Evolutionary conservation across 2,113 vertebrate genomes (phyloP), one percentile per base, ranked within the genome.

Genomic region (Etheostoma spectabile): DNA sequence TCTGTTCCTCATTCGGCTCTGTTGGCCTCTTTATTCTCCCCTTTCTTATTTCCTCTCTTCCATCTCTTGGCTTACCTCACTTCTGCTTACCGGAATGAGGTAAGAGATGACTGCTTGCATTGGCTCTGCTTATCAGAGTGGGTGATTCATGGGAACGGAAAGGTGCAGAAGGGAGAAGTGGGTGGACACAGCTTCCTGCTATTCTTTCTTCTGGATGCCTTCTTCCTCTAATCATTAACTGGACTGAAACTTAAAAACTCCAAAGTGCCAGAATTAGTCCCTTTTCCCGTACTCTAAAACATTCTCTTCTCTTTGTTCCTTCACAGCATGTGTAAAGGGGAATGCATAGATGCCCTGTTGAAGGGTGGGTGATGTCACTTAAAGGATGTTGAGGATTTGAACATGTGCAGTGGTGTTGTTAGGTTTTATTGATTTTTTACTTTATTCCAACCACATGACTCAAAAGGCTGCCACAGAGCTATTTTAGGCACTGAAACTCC

Each of bases 91-190:
- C 77, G 75, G 82, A 84, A 49, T 88, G 88, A 92, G 87, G 87
- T 88, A 90, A 86, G 82, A 70, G 83, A 86, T 78, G 89, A 85
- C 71, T 3, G 72, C 46, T 10, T 53, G 49, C 67, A 11, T 12
- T 66, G 65, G 79, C 76, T 74, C 51, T 1, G 76, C 85, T 86
- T 91, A 92, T 93, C 90, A 87, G 84, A 5, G 56, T 33, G 75
- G 66, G 83, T 86, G 86, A 82, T 77, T 88, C 89, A 91, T 93
- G 93, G 87, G 92, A 95, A 93, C 90, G 94, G 93, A 94, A 94
- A 94, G 86, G 91, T 91, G 88, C 81, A 82, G 78, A 61, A 15
- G 49, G 70, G 84, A 81, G 75, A n/a, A 19, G 74, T 84, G 93
- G 90, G 92, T 57, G 92, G 87, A 89, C 82, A 3, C 49, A 22